Evolutionary conservation across 1,140 invertebrate species (phyloP).

Genomic region (Aradophagus sp.): DNA sequence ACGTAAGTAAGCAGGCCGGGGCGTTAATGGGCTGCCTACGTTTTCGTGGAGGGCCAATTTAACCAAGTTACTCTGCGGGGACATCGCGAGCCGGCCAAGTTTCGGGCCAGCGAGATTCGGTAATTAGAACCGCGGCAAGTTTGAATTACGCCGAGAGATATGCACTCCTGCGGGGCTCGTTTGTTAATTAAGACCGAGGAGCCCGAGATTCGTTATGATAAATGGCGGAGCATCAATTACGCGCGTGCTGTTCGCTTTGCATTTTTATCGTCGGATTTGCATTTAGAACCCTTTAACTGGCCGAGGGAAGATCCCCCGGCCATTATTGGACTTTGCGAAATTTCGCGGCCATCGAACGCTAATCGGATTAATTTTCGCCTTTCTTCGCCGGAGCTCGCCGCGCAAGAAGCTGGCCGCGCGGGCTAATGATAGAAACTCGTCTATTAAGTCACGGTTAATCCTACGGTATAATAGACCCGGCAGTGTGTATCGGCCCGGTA

Average conservation of each 20-base stretch:
- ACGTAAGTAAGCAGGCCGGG: constrained; percentile 48
- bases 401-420: constrained; percentile 43
- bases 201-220: constrained; percentile 51
- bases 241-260: constrained; percentile 25
- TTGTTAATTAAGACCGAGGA: constrained; percentile 66
- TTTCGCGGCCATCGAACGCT: constrained; percentile 21
- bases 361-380: constrained; percentile 52
- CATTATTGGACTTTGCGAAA: constrained; percentile 39
- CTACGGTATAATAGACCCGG: constrained; percentile 29
- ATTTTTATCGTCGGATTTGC: constrained; percentile 59
- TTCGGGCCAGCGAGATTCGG: constrained; percentile 66
- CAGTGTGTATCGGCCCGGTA: constrained; percentile 14
- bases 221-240: constrained; percentile 23
- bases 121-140: constrained; percentile 72
- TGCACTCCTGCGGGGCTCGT: constrained; percentile 63
- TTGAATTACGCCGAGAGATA: constrained; percentile 68
- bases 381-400: constrained; percentile 32
- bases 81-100: constrained; percentile 55
- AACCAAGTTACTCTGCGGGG: constrained; percentile 49
- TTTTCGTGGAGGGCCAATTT: constrained; percentile 62
- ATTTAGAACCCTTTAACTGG: constrained; percentile 65
- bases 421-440: constrained; percentile 71
- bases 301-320: constrained; percentile 7
- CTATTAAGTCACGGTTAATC: constrained; percentile 72
- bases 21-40: constrained; percentile 49